Evolutionary conservation across 2,888 invertebrate genomes (phyloP).

Genomic region (Actias luna): DNA sequence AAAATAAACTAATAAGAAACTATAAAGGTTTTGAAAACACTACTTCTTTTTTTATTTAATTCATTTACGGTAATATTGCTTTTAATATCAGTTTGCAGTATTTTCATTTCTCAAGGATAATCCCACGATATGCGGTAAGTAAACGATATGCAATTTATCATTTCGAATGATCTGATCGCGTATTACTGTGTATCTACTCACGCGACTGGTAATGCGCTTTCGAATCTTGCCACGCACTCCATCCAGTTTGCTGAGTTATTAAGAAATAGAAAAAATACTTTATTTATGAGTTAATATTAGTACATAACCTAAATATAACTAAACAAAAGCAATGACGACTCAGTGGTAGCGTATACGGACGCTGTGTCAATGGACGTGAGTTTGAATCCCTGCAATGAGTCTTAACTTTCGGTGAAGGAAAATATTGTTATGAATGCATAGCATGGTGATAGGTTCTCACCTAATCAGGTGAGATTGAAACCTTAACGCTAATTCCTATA

Average conservation of each 20-base stretch:
- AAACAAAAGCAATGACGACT: too few relatives aligned
- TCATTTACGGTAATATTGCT: not conserved
- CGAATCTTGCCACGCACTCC: conserved; percentile 57
- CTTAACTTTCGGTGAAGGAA: too few relatives aligned
- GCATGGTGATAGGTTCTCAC: too few relatives aligned
- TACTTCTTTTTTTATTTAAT: not conserved
- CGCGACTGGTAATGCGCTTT: conserved; percentile 48
- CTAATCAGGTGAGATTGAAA: too few relatives aligned
- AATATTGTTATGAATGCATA: too few relatives aligned
- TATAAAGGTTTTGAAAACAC: not conserved
- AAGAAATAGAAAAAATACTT: conserved; percentile 36
- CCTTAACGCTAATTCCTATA: too few relatives aligned
- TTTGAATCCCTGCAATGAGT: too few relatives aligned
- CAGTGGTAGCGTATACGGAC: too few relatives aligned
- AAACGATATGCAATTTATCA: conserved; percentile 73
- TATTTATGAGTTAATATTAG: not conserved
- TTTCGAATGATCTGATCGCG: conserved; percentile 63
- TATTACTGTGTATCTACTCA: conserved; percentile 68
- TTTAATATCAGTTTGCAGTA: conserved; percentile 23
- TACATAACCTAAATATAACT: too few relatives aligned
- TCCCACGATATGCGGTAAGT: conserved; percentile 62
- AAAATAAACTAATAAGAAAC: too few relatives aligned
- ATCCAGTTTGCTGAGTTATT: conserved; percentile 44
- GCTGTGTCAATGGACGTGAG: too few relatives aligned
- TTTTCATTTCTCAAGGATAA: conserved; percentile 37